A percentile compares a stretch with the other conserved stretches of the same genome.
These are phyloP conservation scores for Himantopus leucocephalus DNA, from an alignment of 2,113 vertebrate genomes.

Conservation along the genomic window DNA sequence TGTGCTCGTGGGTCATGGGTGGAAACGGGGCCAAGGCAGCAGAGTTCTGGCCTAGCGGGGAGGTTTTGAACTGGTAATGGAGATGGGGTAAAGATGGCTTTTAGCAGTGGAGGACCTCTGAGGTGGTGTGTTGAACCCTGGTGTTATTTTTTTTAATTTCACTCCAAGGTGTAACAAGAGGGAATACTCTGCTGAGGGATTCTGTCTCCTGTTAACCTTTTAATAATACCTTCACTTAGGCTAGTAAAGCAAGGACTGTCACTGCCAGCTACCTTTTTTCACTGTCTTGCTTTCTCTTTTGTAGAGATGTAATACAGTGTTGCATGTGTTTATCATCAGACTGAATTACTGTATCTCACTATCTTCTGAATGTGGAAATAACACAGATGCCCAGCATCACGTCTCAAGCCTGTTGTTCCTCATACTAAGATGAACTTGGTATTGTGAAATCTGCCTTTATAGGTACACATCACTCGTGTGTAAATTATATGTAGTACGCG, in stretches of 20 bases:
- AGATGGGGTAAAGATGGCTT: not conserved
- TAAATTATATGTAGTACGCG: not conserved
- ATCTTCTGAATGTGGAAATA: not conserved
- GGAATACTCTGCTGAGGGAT: not conserved
- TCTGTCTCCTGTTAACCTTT: not conserved
- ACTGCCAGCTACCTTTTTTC: not conserved
- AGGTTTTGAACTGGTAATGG: not conserved
- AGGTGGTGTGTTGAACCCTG: not conserved
- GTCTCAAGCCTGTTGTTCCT: not conserved
- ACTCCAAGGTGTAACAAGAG: not conserved
- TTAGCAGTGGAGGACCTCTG: not conserved
- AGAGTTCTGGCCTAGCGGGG: rapidly evolving
- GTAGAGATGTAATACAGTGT: not conserved
- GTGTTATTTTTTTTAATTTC: not conserved
- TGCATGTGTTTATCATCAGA: not conserved
- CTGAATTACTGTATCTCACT: not conserved
- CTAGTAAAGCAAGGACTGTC: not conserved
- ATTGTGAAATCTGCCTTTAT: not conserved
- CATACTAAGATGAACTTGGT: not conserved
- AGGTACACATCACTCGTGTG: not conserved
- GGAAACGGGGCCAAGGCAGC: not conserved
- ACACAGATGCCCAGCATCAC: not conserved
- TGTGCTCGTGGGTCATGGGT: not conserved
- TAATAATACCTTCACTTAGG: not conserved
- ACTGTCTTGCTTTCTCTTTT: not conserved